Evolutionary conservation across 2,888 invertebrate species (phyloP).

Genomic region (Tiliacea aurago): DNA sequence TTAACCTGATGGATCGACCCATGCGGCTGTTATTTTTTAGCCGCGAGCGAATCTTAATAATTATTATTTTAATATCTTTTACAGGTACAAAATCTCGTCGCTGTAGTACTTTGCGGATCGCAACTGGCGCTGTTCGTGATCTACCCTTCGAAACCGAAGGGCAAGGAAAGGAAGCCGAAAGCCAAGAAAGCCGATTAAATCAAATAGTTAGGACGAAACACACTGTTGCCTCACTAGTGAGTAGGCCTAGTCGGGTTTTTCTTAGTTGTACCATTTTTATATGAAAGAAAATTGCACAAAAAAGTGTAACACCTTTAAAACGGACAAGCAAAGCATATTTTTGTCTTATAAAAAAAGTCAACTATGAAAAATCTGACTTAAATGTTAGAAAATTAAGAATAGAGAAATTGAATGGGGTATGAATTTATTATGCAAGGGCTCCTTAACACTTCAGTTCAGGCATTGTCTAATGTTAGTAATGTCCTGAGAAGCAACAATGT

Average conservation of each 20-base stretch:
- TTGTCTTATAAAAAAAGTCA: background rate
- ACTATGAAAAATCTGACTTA: constrained; percentile 9
- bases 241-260: constrained; percentile 27
- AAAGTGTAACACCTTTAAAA: background rate
- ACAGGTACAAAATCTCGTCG: constrained; percentile 94
- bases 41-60: no score
- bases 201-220: constrained; percentile 39
- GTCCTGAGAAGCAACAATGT: background rate
- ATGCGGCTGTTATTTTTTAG: no score
- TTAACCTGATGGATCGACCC: no score
- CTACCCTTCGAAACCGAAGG: constrained; percentile 91
- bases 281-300: background rate
- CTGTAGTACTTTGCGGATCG: constrained; percentile 90
- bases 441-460: background rate
- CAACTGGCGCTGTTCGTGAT: constrained; percentile 93
- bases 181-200: constrained; percentile 82
- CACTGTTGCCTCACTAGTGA: constrained; percentile 60
- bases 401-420: constrained; percentile 17
- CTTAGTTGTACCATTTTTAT: constrained; percentile 11
- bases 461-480: background rate
- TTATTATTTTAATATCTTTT: constrained; percentile 50
- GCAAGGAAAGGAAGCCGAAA: constrained; percentile 82
- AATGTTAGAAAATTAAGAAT: constrained; percentile 12
- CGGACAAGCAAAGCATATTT: background rate
- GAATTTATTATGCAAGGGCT: background rate